phyloP scores from a whole-genome alignment of 1,140 invertebrate genomes.

The Coenobita brevimanus region DNA sequence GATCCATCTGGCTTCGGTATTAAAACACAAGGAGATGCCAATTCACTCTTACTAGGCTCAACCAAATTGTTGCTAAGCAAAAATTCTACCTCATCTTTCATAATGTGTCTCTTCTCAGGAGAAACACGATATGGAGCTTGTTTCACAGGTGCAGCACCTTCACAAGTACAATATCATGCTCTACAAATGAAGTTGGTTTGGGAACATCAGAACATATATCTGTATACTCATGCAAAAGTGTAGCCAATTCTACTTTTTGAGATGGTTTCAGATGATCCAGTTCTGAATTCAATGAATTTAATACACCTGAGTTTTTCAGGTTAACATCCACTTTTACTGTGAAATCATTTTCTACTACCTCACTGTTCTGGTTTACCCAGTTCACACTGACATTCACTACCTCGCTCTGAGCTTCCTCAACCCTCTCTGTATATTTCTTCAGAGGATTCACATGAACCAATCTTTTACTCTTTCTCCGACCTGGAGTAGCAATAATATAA shows the following conservation, averaged over 20 bases:
- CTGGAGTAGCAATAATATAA: neutral
- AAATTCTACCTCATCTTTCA: constrained; percentile 7
- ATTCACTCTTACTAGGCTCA: constrained; percentile 14
- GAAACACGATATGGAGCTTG: too few relatives aligned
- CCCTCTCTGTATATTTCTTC: neutral
- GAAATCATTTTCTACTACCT: neutral
- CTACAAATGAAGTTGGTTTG: neutral
- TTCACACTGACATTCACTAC: too few relatives aligned
- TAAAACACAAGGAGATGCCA: neutral
- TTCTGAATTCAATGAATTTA: too few relatives aligned
- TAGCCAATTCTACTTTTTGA: neutral
- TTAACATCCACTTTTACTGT: neutral
- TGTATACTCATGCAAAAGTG: neutral
- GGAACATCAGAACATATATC: constrained; percentile 21
- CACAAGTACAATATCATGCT: constrained; percentile 6
- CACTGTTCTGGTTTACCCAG: neutral
- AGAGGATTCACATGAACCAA: neutral
- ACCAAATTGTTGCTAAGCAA: too few relatives aligned
- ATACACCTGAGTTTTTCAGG: neutral
- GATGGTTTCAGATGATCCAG: neutral
- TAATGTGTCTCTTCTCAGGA: too few relatives aligned
- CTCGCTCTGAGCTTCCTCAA: neutral
- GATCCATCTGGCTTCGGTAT: neutral
- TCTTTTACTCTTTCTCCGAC: neutral
- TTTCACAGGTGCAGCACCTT: neutral